Base-by-base conservation (phyloP, 2,113 vertebrate genomes). In the Lipotes vexillifer region DNA sequence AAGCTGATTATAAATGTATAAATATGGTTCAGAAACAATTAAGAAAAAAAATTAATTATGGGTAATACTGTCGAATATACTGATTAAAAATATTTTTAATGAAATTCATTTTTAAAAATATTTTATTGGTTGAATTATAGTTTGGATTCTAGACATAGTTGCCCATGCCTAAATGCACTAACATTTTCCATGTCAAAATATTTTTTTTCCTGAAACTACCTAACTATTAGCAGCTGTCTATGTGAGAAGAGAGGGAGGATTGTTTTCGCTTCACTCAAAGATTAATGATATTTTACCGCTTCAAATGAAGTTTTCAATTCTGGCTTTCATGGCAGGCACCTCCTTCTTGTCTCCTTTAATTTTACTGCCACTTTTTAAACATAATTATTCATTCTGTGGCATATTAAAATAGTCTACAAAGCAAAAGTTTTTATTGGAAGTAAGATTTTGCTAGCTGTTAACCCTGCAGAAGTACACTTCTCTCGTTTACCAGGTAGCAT, bases 161-260 rank as follows among this genome's bases (percentile, higher is more conserved):
- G 71, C 52, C 71, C 14, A 92, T 88, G 90, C 57, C 66, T 68
- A 96, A 93, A 88, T 94, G 55, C 49, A 94, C 65, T 80, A 97
- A 85, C 36, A 97, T 95, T 96, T 98, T 97, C 85, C 93, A 83
- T 81, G 93, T 97, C 93, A 95, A 97, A 97, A 96, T 66, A 95
- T 95, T 97, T 96, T 90, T 97, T 92, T 96, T 90, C 74, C 88
- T 96, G 93, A 97, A 91, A 96, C 90, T 83, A 88, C 90, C 92
- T 96, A 98, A 98, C 87, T 93, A 97, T 93, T 96, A 97, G 97
- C 72, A 98, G 94, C 87, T 98, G 96, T 96, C 96, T 98, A 88
- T 93, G 94, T 96, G 97, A 97, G 65, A 98, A 94, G 83, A 98
- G 87, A 97, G 63, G 92, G 90, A 96, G 90, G 5, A 94, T 46